Evolutionary conservation across 1,140 invertebrate species (phyloP), one percentile per base, ranked within the genome.

Genomic region (Panulirus ornatus): DNA sequence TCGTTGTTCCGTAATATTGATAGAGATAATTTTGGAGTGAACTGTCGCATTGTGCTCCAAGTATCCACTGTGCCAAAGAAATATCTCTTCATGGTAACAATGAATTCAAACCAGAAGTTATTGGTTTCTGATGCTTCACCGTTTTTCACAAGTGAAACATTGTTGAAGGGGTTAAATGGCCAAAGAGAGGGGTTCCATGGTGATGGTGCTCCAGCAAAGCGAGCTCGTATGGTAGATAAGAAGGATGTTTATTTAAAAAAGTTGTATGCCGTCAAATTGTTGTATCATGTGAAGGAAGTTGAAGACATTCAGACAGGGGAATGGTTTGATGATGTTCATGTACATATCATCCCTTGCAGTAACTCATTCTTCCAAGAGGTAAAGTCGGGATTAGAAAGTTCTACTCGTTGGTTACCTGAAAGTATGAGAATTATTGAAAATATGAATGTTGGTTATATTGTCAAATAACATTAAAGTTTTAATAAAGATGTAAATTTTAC

Each of bases 1-100:
- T 81, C 79, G 6, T 54, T 89, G 1, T 75, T 89, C 42, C 79
- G 63, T n/a, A 89, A 84, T 44, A 83, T 89, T 42, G 88, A 89
- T 30, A 89, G 44, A 34, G 88, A 89, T 58, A 89, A 75, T 63
- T 89, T 89, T 83, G 88, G 88, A 8, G 88, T 89, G 22, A 89
- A 89, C 47, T 89, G 88, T 42, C 42, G 79, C 16, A 30, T 89
- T 58, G 88, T 89, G 22, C 70, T 89, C 8, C 51, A 83, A 44
- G n/a, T 42, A 30, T 38, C n/a, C 42, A 58, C 47, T 30, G 22
- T 38, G 9, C 79, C 88, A 83, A 83, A 73, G 36, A 42, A 70
- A 11, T 82, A 83, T 34, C 47, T 89, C 22, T 89, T 75, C 47
- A 54, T 89, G 66, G 88, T 89, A 42, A 89, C 88, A 58, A 89